Evolutionary conservation across 2,888 invertebrate genomes (phyloP).

Genomic region (Athalia circularis): DNA sequence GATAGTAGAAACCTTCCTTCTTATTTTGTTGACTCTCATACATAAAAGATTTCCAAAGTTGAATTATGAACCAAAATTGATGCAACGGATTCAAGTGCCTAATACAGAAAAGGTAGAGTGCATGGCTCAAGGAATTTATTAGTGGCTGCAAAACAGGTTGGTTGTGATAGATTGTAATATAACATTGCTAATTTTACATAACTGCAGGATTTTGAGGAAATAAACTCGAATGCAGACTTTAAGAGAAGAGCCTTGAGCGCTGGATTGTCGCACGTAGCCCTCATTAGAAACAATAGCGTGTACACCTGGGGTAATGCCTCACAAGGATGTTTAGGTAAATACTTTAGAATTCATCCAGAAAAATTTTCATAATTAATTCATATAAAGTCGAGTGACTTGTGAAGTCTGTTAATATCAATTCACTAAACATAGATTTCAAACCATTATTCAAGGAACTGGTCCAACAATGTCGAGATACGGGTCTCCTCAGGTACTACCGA

Average conservation of each 20-base stretch:
- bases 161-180: neutral
- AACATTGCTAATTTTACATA: neutral
- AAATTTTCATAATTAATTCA: too few relatives aligned
- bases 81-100: slow-evolving; percentile 62
- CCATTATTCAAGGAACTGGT: slow-evolving; percentile 70
- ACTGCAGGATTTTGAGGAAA: slow-evolving; percentile 46
- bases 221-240: slow-evolving; percentile 66
- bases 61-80: slow-evolving; percentile 62
- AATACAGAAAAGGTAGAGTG: slow-evolving; percentile 61
- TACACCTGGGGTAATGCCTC: slow-evolving; percentile 80
- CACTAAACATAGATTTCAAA: neutral
- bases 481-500: slow-evolving; percentile 75
- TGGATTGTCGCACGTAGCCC: slow-evolving; percentile 79
- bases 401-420: too few relatives aligned
- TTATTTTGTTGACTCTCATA: slow-evolving; percentile 74
- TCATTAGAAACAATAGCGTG: slow-evolving; percentile 78
- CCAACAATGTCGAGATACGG: slow-evolving; percentile 76
- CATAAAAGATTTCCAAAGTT: slow-evolving; percentile 65
- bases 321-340: slow-evolving; percentile 77
- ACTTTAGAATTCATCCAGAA: neutral
- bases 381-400: too few relatives aligned
- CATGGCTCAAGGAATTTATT: neutral
- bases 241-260: slow-evolving; percentile 76
- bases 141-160: too few relatives aligned
- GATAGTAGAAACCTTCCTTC: slow-evolving; percentile 76